Evolutionary conservation across 2,113 vertebrate genomes (phyloP), one percentile per base, ranked within the genome.

Genomic region (Ciconia stormi): DNA sequence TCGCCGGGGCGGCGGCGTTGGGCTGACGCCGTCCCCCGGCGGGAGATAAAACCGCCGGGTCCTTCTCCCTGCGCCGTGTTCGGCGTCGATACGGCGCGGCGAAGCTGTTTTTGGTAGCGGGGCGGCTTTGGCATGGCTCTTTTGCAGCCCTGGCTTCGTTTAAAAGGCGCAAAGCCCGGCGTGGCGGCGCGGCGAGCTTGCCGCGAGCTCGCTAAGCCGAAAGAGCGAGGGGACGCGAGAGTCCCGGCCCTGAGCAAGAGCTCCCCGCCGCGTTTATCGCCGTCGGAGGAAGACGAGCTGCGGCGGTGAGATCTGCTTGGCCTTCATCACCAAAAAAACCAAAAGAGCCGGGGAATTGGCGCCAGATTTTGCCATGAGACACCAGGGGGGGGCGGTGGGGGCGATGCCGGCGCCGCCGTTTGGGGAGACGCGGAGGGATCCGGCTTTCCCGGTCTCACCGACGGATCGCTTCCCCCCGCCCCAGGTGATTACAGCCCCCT

Each of bases 1-100:
- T 56, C 19, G 8, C 32, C 6, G 34, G 55, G 18, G 32, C 34
- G 55, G 32, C 5, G 32, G 55, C 14, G 9, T 25, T 10, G 34
- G 34, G 58, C 58, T 3, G 14, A 59, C 36, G 22, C 58, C 3
- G 10, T 25, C 34, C 34, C 14, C 34, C 8, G 6, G 20, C 6
- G 5, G 70, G 49, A 17, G 20, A 23, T 23, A 17, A 53, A 53
- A 8, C 20, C 20, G 2, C 36, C 1, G 15, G 27, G 8, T 53
- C 27, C 50, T 72, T 53, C 70, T 32, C 70, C 29, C 19, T 11
- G 10, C 3, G 9, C 19, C 2, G 10, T 22, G 69, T 40, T 52
- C 1, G 14, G 70, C 4, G 8, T 30, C 4, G 8, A 13, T 40
- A 22, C 2, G 19, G 27, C 13, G 3, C 4, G 4, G 36, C 4